These are phyloP conservation scores for Vandiemenella viatica DNA, from an alignment of 2,888 invertebrate species.

Conservation along the genomic window DNA sequence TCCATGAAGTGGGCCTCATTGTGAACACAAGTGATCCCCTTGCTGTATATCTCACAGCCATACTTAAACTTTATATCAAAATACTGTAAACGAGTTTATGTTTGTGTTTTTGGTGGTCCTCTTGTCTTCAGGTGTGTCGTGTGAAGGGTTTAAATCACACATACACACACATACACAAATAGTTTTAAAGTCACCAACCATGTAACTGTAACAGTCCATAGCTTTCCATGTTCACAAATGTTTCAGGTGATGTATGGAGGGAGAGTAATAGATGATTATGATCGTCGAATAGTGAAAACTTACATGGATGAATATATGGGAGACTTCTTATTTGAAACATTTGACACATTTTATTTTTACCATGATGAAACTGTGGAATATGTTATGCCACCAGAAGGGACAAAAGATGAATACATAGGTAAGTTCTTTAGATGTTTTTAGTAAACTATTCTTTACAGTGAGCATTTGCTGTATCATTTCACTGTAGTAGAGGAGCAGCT, in stretches of 20 bases:
- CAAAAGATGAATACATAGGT: slow-evolving; percentile 58
- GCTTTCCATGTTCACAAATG: neutral
- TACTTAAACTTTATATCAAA: no score
- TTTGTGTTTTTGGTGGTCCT: no score
- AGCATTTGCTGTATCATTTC: neutral
- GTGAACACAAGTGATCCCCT: no score
- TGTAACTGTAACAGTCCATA: neutral
- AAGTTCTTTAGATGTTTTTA: slow-evolving; percentile 16
- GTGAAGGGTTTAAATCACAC: neutral
- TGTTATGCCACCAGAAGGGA: slow-evolving; percentile 52
- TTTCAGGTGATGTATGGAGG: slow-evolving; percentile 84
- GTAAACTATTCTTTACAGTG: neutral
- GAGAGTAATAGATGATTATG: slow-evolving; percentile 80
- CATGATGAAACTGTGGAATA: slow-evolving; percentile 59
- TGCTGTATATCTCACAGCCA: no score
- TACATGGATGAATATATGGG: slow-evolving; percentile 94
- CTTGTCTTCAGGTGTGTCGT: no score
- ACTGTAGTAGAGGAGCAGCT: no score
- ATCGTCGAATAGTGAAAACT: slow-evolving; percentile 67
- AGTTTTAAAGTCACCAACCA: neutral
- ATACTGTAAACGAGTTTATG: no score
- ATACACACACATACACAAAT: neutral
- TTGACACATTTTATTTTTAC: slow-evolving; percentile 85
- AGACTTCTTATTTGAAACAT: slow-evolving; percentile 80
- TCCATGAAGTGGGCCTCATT: no score